Base-by-base conservation (phyloP, 2,888 invertebrate genomes). In the Drosophila setosimentum region DNA sequence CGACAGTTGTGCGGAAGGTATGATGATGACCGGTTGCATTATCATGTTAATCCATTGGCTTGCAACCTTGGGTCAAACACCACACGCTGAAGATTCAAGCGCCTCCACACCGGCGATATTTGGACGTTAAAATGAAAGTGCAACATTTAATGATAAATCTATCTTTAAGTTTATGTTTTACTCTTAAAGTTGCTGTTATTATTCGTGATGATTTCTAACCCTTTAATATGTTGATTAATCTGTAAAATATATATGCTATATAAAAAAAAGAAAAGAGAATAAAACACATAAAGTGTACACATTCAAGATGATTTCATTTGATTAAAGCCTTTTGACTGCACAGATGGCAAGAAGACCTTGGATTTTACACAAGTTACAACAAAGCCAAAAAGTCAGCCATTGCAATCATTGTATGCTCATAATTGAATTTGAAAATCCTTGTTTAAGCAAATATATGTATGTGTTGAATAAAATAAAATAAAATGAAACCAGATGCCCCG, bases 401-500 rank as follows among this genome's bases (percentile, higher is more conserved):
- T 54, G 35, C 33, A 54, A 54, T 37, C 27, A 37, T 37, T 55
- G 55, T n/a, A 4, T 27, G 37, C 29, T 30, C 29, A 57, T 40
- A 51, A 48, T 55, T 59, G 16, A 32, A 68, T 53, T 53, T 35
- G n/a, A 11, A 53, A 59, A 59, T 54, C 13, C 45, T 33, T 35
- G 29, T 11, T 29, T 29, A 27, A 16, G 27, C 27, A 49, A 49
- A 59, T 58, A 35, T 37, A 40, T 53, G 21, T 53, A 40, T 65
- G 48, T 57, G 37, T 57, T 40, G 42, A 40, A 58, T 37, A 50
- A 53, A 50, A 53, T 37, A 50, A 53, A 50, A 53, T 16, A n/a
- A 63, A 74, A 16, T 45, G 45, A 68, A 75, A 58, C 58, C 86
- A 83, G 83, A 88, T 83, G 83, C 71, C 69, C 55, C 33, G 37